Evolutionary conservation across 2,888 invertebrate species (phyloP), one percentile per base, ranked within the genome.

Genomic region (Oegoconia quadripuncta): DNA sequence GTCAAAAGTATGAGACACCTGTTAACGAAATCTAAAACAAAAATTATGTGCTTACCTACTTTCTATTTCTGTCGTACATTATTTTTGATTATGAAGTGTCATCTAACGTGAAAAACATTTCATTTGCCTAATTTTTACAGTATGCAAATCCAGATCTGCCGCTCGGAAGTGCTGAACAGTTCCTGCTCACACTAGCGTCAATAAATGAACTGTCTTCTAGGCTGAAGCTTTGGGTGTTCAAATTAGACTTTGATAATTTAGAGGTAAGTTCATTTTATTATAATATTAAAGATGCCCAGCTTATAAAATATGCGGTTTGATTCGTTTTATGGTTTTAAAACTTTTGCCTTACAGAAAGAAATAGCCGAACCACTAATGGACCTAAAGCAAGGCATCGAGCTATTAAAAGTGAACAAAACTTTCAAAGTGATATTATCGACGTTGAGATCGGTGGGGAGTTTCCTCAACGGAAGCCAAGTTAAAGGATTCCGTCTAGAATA

Each of bases 351-450:
- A 25, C 72, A 90, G 89, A 90, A 96, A 92, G 99, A 99, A 91
- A 95, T 99, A 68, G 97, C 98, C 36, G 99, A 99, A 84, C 98
- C 99, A 29, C 87, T 99, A 60, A 97, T 98, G 97, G 99, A 99
- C 88, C 88, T 99, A 59, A 99, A 99, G 88, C 95, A 96, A 75
- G 99, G 98, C 43, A 94, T 98, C 73, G 97, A 97, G 78, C 92
- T 96, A 44, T 86, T 99, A 50, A 94, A 94, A 79, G 90, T 91
- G 46, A 98, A 97, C 83, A 94, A 93, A 81, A 99, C 99, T 22
- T 98, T 99, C 88, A 93, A 95, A 76, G 94, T 94, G 46, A 97
- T 99, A 68, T 90, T 99, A 46, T 95, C 97, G 40, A 97, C 97
- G 23, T 89, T 99, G 48, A 89, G 99, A 44, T 95, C 97, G 37